Conservation (phyloP, 1,140 invertebrate species). For the Drosophila ananassae region DNA sequence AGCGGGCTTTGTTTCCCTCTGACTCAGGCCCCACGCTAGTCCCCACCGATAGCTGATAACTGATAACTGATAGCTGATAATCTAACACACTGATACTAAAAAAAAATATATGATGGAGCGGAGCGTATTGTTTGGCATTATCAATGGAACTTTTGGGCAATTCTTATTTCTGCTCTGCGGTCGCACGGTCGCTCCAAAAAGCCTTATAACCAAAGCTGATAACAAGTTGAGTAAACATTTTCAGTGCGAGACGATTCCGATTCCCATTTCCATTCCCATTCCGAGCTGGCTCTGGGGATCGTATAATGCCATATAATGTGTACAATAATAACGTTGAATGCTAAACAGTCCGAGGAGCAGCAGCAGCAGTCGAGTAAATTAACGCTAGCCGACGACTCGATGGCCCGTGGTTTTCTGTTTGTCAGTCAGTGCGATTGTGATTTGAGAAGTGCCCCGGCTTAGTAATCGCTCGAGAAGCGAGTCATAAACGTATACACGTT, state of each 20-base stretch:
- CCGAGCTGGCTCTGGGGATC: constrained; percentile 26
- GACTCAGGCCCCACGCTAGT: constrained; percentile 40
- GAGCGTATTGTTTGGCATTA: constrained; percentile 52
- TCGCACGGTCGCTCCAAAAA: constrained; percentile 30
- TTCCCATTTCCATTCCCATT: background rate
- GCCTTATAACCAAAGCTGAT: constrained; percentile 56
- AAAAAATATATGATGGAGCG: constrained; percentile 15
- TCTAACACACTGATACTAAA: constrained; percentile 12
- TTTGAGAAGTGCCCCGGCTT: constrained; percentile 44
- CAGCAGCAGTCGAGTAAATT: constrained; percentile 45
- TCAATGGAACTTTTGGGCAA: constrained; percentile 75
- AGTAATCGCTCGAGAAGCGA: constrained; percentile 36
- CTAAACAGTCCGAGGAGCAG: constrained; percentile 35
- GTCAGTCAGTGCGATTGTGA: constrained; percentile 34
- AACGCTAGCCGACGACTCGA: constrained; percentile 41
- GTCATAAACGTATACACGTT: constrained; percentile 21
- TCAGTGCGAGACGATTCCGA: constrained; percentile 12
- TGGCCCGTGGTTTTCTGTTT: constrained; percentile 15
- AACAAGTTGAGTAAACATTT: constrained; percentile 65
- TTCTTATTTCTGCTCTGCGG: constrained; percentile 34
- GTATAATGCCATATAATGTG: constrained; percentile 52
- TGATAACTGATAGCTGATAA: constrained; percentile 48
- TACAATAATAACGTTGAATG: constrained; percentile 59
- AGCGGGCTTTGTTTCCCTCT: constrained; percentile 21
- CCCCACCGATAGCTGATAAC: constrained; percentile 43